A percentile compares a stretch with the other conserved stretches of the same genome.
phyloP scores from a whole-genome alignment of 2,113 vertebrate species.

The Syngnathus scovelli region DNA sequence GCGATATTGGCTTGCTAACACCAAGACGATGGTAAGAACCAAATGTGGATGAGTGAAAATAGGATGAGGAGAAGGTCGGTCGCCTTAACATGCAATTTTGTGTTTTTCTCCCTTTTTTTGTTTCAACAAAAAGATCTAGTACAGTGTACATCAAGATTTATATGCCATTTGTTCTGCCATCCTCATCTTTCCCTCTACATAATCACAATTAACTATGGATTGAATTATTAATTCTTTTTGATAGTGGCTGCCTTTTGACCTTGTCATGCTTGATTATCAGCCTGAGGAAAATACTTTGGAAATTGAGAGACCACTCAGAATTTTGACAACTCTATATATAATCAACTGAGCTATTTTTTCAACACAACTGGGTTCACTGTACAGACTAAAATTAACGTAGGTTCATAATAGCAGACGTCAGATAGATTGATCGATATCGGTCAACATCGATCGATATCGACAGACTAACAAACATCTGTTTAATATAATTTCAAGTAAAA shows the following conservation, averaged over 20 bases:
- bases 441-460: too few species aligned
- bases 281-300: constrained; percentile 34
- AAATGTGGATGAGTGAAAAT: constrained; percentile 40
- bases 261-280: constrained; percentile 32
- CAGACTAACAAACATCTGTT: neutral
- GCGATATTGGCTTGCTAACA: constrained; percentile 6
- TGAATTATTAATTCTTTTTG: constrained; percentile 38
- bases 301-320: constrained; percentile 13
- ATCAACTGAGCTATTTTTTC: neutral
- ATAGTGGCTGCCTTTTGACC: constrained; percentile 27
- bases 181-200: neutral
- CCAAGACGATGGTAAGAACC: constrained; percentile 46
- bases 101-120: neutral
- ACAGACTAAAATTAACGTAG: constrained; percentile 6
- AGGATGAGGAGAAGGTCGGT: constrained; percentile 28
- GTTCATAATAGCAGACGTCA: neutral
- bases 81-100: neutral
- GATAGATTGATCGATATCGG: neutral
- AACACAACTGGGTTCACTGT: neutral
- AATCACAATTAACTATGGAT: constrained; percentile 13
- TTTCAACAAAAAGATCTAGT: neutral
- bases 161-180: neutral
- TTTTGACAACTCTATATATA: constrained; percentile 16
- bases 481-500: neutral
- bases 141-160: neutral